phyloP scores from a whole-genome alignment of 2,797 vertebrate genomes.

The Gymnodraco acuticeps region DNA sequence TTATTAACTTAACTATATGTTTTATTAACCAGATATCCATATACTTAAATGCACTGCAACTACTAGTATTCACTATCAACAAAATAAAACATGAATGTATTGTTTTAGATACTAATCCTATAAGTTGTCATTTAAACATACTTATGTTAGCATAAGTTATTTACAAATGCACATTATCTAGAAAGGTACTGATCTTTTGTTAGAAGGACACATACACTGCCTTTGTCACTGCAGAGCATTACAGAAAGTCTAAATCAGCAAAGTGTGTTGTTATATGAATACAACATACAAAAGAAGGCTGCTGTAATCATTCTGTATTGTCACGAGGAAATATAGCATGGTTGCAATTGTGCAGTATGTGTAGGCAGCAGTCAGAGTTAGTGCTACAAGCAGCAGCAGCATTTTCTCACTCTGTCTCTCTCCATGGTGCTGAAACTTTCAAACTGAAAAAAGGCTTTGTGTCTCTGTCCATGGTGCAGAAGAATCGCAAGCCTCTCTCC shows the following conservation, averaged over 20 bases:
- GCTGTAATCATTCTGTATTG: background rate
- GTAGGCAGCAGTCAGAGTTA: background rate
- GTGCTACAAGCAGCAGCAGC: background rate
- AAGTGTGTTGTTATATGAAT: too few relatives aligned
- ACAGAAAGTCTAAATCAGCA: background rate
- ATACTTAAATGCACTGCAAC: background rate
- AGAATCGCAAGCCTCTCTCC: background rate
- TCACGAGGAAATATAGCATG: background rate
- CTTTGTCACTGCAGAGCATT: background rate
- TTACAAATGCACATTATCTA: background rate
- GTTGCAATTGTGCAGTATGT: background rate
- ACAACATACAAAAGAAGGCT: background rate
- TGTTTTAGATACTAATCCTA: background rate
- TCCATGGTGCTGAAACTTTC: constrained; percentile 61
- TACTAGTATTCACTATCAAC: background rate
- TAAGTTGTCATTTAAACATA: background rate
- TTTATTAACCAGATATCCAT: background rate
- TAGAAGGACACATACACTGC: background rate
- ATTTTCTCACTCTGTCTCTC: background rate
- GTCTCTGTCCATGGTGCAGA: constrained; percentile 42
- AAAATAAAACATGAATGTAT: background rate
- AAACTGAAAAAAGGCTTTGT: background rate
- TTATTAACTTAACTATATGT: background rate
- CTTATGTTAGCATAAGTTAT: background rate
- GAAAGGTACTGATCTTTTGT: background rate